Conservation (phyloP, 2,797 vertebrate genomes). For the Tadarida brasiliensis region DNA sequence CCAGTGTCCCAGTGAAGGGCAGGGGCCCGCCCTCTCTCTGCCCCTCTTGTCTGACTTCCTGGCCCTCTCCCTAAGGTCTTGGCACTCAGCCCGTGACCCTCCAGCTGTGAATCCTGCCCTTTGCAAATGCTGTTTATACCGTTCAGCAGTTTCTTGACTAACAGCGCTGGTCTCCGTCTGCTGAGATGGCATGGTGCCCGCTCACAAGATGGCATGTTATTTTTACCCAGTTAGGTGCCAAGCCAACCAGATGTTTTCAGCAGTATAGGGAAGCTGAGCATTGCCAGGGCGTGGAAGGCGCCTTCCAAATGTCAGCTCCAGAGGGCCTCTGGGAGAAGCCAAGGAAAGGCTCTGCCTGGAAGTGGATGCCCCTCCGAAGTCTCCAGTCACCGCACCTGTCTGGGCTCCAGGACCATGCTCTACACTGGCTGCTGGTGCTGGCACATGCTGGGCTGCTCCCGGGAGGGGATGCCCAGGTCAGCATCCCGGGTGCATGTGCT, state of each 20-base stretch:
- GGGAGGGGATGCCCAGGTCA: not conserved
- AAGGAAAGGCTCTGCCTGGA: not conserved
- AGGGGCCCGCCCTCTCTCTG: not conserved
- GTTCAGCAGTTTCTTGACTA: conserved; percentile 86
- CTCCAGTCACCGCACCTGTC: not conserved
- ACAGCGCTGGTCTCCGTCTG: conserved; percentile 86
- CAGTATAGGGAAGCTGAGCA: conserved; percentile 80
- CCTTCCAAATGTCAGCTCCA: conserved; percentile 73
- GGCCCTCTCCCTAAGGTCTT: conserved; percentile 69
- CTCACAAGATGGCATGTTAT: conserved; percentile 87
- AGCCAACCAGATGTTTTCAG: conserved; percentile 89
- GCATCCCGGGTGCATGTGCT: fast-evolving
- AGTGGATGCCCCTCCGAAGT: not conserved
- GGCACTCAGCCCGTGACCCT: conserved; percentile 81
- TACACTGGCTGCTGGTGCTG: not conserved
- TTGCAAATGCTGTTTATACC: conserved; percentile 84
- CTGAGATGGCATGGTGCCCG: conserved; percentile 84
- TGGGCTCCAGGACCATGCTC: fast-evolving
- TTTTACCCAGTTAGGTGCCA: conserved; percentile 87
- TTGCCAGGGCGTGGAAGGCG: conserved; percentile 58
- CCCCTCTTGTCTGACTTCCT: conserved; percentile 32
- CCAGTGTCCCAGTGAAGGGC: not conserved
- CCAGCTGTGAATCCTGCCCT: conserved; percentile 87
- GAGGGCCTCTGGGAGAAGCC: not conserved
- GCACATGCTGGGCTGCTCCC: not conserved